Conservation (phyloP, 2,888 invertebrate species). For the Cephus runcator region DNA sequence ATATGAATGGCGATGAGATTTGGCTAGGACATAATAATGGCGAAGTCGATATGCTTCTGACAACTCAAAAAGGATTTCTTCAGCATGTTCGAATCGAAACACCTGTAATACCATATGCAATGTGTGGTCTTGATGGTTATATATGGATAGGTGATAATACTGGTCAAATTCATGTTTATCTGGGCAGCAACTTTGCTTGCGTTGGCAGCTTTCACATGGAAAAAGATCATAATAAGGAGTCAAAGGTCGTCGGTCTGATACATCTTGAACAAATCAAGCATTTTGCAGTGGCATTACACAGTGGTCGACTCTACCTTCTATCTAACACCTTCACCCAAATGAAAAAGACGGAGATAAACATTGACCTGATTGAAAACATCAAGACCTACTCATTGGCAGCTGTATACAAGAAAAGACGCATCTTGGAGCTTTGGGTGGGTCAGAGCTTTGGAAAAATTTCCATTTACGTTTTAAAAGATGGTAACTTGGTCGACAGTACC, state of each 20-base stretch:
- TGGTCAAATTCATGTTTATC: slow-evolving; percentile 87
- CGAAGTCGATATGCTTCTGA: slow-evolving; percentile 73
- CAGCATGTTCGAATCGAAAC: slow-evolving; percentile 69
- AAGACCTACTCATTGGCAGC: slow-evolving; percentile 59
- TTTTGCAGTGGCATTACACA: slow-evolving; percentile 84
- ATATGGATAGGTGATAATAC: slow-evolving; percentile 93
- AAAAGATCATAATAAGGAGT: slow-evolving; percentile 71
- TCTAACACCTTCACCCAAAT: slow-evolving; percentile 59
- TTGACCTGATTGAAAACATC: slow-evolving; percentile 55
- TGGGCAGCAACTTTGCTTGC: slow-evolving; percentile 67
- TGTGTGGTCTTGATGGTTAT: slow-evolving; percentile 79
- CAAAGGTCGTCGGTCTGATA: slow-evolving; percentile 76
- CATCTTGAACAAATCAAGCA: slow-evolving; percentile 75
- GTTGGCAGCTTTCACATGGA: slow-evolving; percentile 69
- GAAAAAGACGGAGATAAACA: slow-evolving; percentile 56
- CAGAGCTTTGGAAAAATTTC: slow-evolving; percentile 83
- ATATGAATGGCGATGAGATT: slow-evolving; percentile 69
- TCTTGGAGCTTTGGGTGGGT: slow-evolving; percentile 89
- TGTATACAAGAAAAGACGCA: slow-evolving; percentile 51
- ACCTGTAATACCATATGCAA: slow-evolving; percentile 74
- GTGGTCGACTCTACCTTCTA: slow-evolving; percentile 71
- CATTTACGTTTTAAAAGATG: slow-evolving; percentile 78
- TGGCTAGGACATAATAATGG: slow-evolving; percentile 80
- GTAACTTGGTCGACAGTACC: slow-evolving; percentile 65
- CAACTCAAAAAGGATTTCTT: slow-evolving; percentile 70